Conservation (phyloP, 35 echinoderm and acorn worm species). For the Ophioderma brevispina region DNA sequence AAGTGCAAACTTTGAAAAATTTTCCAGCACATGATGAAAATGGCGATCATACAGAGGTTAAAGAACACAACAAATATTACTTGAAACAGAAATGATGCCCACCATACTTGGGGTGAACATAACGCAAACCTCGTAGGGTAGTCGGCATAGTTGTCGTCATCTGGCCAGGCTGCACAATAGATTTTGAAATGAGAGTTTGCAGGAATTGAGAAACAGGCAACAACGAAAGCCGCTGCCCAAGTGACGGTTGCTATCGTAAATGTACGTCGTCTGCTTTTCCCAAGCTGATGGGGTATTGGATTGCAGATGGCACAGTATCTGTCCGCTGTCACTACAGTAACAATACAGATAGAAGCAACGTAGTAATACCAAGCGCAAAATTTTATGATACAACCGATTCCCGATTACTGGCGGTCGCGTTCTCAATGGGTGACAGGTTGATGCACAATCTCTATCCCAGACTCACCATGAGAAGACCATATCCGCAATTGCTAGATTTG, state of each 20-base stretch:
- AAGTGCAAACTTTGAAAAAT: constrained; percentile 51
- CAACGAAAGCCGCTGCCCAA: constrained; percentile 31
- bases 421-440: too few species aligned
- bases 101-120: neutral
- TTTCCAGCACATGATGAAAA: constrained; percentile 28
- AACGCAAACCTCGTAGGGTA: neutral
- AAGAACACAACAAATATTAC: constrained; percentile 44
- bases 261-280: constrained; percentile 13
- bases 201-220: constrained; percentile 39
- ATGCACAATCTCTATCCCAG: too few species aligned
- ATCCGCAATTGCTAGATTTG: too few species aligned
- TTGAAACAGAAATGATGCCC: neutral
- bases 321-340: constrained; percentile 57
- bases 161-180: constrained; percentile 31
- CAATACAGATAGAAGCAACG: constrained; percentile 47
- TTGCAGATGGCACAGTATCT: constrained; percentile 75
- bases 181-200: neutral
- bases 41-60: constrained; percentile 33
- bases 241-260: neutral
- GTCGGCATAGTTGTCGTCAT: neutral
- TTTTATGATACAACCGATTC: too few species aligned
- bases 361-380: constrained; percentile 21
- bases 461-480: too few species aligned
- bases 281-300: constrained; percentile 37
- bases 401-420: too few species aligned